phyloP scores from a whole-genome alignment of 2,113 vertebrate genomes.

The Lipophrys pholis region DNA sequence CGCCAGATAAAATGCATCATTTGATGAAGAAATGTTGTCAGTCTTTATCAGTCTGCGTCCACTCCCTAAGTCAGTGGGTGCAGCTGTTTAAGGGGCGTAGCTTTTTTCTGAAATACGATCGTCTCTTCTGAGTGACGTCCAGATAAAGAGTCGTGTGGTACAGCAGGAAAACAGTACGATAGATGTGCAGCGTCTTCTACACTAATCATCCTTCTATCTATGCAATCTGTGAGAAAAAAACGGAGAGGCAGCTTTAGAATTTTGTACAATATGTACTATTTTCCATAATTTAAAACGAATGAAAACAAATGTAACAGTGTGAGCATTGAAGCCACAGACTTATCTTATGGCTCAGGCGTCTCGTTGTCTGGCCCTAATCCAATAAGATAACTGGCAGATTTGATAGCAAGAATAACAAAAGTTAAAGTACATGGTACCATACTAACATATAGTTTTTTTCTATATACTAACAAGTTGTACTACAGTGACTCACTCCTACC shows the following conservation, averaged over 20 bases:
- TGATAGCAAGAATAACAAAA: too few relatives aligned
- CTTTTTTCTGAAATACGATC: constrained; percentile 34
- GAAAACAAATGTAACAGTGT: too few relatives aligned
- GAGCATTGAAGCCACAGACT: too few relatives aligned
- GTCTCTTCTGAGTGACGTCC: constrained; percentile 26
- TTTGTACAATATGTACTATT: too few relatives aligned
- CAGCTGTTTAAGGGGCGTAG: constrained; percentile 53
- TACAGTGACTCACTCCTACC: too few relatives aligned
- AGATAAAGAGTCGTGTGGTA: constrained; percentile 3
- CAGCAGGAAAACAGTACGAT: neutral
- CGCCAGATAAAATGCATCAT: neutral
- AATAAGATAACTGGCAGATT: too few relatives aligned
- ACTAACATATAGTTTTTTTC: too few relatives aligned
- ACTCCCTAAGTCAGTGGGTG: constrained; percentile 18
- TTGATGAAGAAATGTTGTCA: constrained; percentile 24
- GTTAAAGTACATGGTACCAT: too few relatives aligned
- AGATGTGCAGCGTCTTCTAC: constrained; percentile 46
- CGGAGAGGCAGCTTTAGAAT: constrained; percentile 7
- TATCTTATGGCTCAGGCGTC: too few relatives aligned
- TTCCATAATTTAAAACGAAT: too few relatives aligned
- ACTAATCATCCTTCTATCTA: constrained; percentile 15
- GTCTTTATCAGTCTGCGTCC: constrained; percentile 29
- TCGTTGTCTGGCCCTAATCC: too few relatives aligned
- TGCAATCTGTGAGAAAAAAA: constrained; percentile 7
- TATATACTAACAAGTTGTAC: too few relatives aligned